Evolutionary conservation across 1,140 invertebrate genomes (phyloP).

Genomic region (Drosophila orosa): DNA sequence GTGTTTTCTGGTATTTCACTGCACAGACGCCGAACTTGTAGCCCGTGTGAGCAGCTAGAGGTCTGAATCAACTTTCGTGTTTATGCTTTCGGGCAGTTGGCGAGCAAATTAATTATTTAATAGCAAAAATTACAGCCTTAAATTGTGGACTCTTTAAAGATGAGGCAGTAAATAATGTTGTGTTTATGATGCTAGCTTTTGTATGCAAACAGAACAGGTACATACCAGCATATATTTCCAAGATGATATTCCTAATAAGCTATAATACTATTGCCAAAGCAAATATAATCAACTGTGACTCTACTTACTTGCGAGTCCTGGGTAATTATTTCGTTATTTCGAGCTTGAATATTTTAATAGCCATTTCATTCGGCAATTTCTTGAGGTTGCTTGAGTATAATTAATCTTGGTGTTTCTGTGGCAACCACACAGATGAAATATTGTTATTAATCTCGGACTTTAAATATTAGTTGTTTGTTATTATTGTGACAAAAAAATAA

Average conservation of each 20-base stretch:
- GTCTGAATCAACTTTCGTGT: constrained; percentile 35
- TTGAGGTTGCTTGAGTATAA: not conserved
- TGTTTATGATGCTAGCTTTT: not conserved
- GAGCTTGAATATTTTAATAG: constrained; percentile 12
- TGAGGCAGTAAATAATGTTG: constrained; percentile 8
- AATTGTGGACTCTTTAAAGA: constrained; percentile 27
- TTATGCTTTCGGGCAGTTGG: constrained; percentile 28
- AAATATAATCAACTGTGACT: constrained; percentile 14
- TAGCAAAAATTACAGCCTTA: constrained; percentile 5
- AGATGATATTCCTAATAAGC: constrained; percentile 1
- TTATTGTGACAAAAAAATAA: too few species aligned
- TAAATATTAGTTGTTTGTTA: too few species aligned
- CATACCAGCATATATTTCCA: not conserved
- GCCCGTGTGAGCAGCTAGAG: constrained; percentile 17
- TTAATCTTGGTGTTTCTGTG: not conserved
- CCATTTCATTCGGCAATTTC: not conserved
- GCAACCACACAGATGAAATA: not conserved
- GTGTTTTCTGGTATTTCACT: constrained; percentile 39
- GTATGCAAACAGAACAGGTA: not conserved
- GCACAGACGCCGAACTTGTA: constrained; percentile 2
- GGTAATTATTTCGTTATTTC: not conserved
- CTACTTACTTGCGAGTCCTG: not conserved
- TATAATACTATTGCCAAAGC: not conserved
- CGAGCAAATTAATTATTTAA: constrained; percentile 42
- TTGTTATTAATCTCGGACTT: not conserved